Conservation (phyloP, 2,113 vertebrate genomes). For the Paralichthys olivaceus region DNA sequence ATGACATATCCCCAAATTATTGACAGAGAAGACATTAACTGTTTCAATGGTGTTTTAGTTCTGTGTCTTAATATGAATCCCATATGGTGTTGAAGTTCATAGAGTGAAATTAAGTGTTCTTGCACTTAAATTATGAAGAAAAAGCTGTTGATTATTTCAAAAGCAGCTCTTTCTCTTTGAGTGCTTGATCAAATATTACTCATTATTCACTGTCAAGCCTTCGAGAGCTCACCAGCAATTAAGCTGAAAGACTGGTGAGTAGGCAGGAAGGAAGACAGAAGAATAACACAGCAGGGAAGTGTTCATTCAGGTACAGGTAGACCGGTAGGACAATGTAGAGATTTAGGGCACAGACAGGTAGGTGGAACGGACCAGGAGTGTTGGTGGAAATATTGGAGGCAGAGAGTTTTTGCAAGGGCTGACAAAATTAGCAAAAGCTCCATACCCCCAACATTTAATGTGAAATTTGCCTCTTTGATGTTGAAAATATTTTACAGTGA, state of each 20-base stretch:
- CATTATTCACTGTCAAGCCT: conserved; percentile 64
- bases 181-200: conserved; percentile 54
- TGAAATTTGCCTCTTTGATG: conserved; percentile 17
- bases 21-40: not conserved
- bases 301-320: conserved; percentile 40
- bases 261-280: conserved; percentile 36
- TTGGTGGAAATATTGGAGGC: not conserved
- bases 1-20: too few species aligned
- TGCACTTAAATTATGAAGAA: conserved; percentile 23
- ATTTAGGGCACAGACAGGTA: not conserved
- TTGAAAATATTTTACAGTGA: conserved; percentile 18
- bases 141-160: conserved; percentile 54
- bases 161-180: conserved; percentile 48
- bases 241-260: conserved; percentile 39
- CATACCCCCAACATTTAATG: not conserved
- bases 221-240: conserved; percentile 42
- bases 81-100: conserved; percentile 58
- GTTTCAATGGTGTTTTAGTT: not conserved
- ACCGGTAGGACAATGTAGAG: conserved; percentile 4
- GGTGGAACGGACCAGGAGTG: not conserved
- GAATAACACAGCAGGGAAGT: conserved; percentile 32
- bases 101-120: conserved; percentile 48
- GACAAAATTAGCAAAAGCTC: not conserved
- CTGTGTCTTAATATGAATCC: conserved; percentile 23
- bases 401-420: not conserved